Conservation (phyloP, 2,797 vertebrate species). For the Anabas testudineus region DNA sequence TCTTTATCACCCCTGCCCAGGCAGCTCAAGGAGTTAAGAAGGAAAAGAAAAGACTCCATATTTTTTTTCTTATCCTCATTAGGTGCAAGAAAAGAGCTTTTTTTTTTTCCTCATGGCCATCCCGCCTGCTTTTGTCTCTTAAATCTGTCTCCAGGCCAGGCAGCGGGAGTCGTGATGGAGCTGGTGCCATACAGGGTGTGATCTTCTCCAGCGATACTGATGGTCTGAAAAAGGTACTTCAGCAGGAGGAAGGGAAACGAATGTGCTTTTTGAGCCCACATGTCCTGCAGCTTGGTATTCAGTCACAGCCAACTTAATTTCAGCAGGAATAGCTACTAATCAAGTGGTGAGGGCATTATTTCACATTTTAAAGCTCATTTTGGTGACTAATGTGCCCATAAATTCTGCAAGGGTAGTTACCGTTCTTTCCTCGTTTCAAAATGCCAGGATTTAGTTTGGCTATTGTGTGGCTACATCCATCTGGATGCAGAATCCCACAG, state of each 20-base stretch:
- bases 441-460: conserved; percentile 33
- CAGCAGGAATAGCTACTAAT: conserved; percentile 49
- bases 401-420: conserved; percentile 39
- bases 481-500: conserved; percentile 35
- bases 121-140: conserved; percentile 68
- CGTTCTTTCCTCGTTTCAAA: conserved; percentile 37
- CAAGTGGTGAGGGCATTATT: conserved; percentile 40
- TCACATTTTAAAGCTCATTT: conserved; percentile 59
- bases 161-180: conserved; percentile 69
- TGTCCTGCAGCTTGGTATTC: conserved; percentile 48
- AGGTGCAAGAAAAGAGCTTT: conserved; percentile 56
- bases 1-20: conserved; percentile 71
- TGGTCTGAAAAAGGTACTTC: conserved; percentile 53
- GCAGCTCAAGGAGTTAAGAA: conserved; percentile 58
- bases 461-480: conserved; percentile 30
- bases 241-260: conserved; percentile 36
- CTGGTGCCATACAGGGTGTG: conserved; percentile 60
- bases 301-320: conserved; percentile 48
- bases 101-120: conserved; percentile 45
- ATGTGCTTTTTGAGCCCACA: conserved; percentile 43
- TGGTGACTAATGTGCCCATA: conserved; percentile 28
- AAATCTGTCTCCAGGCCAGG: conserved; percentile 71
- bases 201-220: conserved; percentile 69
- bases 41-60: conserved; percentile 63
- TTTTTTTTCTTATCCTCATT: conserved; percentile 76